Evolutionary conservation across 2,113 vertebrate genomes (phyloP).

Genomic region (Vulpes lagopus): DNA sequence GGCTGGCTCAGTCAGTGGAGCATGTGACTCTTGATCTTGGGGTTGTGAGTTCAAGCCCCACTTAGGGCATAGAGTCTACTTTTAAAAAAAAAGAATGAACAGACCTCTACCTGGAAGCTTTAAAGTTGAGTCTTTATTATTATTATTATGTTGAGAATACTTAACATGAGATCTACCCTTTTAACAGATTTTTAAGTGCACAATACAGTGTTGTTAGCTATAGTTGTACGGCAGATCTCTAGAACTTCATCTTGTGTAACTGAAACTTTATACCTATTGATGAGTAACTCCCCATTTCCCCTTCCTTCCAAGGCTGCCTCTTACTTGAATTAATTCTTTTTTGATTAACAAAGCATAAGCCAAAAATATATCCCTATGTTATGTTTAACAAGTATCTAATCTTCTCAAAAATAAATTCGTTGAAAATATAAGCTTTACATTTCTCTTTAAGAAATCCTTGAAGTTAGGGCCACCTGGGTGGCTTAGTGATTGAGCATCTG

Average conservation of each 20-base stretch:
- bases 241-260: background rate
- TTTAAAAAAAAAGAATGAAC: background rate
- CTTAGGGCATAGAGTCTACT: background rate
- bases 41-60: background rate
- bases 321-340: background rate
- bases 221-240: background rate
- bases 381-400: background rate
- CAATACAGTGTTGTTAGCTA: background rate
- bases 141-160: background rate
- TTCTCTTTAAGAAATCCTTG: constrained; percentile 43
- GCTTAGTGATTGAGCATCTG: no score
- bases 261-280: background rate
- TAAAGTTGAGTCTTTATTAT: background rate
- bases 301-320: background rate
- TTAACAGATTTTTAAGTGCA: background rate
- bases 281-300: background rate
- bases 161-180: background rate
- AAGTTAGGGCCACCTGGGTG: background rate
- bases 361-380: background rate
- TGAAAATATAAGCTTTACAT: background rate
- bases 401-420: constrained; percentile 26
- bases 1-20: background rate
- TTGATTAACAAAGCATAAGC: constrained; percentile 12
- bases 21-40: background rate
- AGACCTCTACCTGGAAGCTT: background rate